Conservation (phyloP, 2,888 invertebrate species). For the Drosophila subquinaria region DNA sequence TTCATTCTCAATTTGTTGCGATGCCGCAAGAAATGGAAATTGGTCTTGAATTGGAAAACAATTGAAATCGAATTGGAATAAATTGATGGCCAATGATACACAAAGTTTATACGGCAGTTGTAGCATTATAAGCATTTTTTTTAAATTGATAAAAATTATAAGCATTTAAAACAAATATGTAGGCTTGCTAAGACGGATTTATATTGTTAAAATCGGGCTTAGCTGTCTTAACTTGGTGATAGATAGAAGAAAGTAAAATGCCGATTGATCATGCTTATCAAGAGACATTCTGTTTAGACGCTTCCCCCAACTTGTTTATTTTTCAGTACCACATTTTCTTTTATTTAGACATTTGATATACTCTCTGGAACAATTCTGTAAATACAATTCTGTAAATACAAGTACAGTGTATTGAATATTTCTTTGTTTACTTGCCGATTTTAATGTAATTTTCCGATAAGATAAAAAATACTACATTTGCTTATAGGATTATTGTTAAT, state of each 20-base stretch:
- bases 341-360: slow-evolving; percentile 2
- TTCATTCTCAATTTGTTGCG: slow-evolving; percentile 49
- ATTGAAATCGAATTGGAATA: slow-evolving; percentile 60
- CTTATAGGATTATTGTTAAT: neutral
- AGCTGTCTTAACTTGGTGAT: neutral
- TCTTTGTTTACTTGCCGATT: neutral
- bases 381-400: neutral
- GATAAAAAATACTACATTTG: neutral
- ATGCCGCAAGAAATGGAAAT: slow-evolving; percentile 9
- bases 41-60: slow-evolving; percentile 39
- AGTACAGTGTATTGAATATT: neutral
- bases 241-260: slow-evolving; percentile 12
- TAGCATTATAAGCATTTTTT: too few species aligned
- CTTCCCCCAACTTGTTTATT: neutral
- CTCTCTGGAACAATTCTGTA: slow-evolving; percentile 1
- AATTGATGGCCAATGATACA: slow-evolving; percentile 41
- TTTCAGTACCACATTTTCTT: neutral
- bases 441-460: neutral
- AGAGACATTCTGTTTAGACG: neutral
- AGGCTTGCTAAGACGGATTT: too few species aligned
- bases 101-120: neutral
- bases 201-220: too few species aligned
- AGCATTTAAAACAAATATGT: too few species aligned
- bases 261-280: slow-evolving; percentile 9
- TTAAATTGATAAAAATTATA: too few species aligned